Evolutionary conservation across 2,113 vertebrate species (phyloP), one percentile per base, ranked within the genome.

Genomic region (Gavia stellata): DNA sequence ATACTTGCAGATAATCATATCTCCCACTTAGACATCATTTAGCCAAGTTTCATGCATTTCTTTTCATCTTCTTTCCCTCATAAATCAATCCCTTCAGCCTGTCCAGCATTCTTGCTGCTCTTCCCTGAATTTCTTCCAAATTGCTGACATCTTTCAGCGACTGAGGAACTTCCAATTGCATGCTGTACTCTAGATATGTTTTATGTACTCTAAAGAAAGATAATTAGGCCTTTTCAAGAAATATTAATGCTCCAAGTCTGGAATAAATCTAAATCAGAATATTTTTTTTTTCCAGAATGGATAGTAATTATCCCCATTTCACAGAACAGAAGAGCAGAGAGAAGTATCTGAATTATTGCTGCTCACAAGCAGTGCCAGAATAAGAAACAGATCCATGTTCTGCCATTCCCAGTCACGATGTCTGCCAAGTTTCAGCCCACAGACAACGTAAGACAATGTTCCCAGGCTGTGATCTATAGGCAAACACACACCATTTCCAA

Each of bases 51-150:
- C 80, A 81, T 73, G 45, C 28, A 29, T 78, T 97, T 95, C 94
- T 94, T 97, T 97, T 96, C 88, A 97, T 96, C 95, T 97, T 87
- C 66, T 53, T 91, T 84, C 88, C 44, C 81, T 94, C 89, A 80
- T 85, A 96, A 95, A 97, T 96, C 94, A 96, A 81, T 68, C 52
- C 84, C 62, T 96, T 92, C 83, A 94, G 73, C 59, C 79, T 94
- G 80, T 96, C 73, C 79, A 97, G 86, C 77, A 52, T 90, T 96
- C 80, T 93, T 92, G 45, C 65, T 89, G 70, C 49, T 93, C 88
- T 88, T 96, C 77, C 92, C 59, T 94, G 86, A 96, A 91, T 67
- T 88, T 89, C 53, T 92, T 97, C 95, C 97, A 96, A 96, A 83
- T 31, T 93, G 67, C 84, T 95, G 91, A 94, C 84, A 96, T 94